Evolutionary conservation across 23 tunicate species (phyloP).

Genomic region (Styela clava): DNA sequence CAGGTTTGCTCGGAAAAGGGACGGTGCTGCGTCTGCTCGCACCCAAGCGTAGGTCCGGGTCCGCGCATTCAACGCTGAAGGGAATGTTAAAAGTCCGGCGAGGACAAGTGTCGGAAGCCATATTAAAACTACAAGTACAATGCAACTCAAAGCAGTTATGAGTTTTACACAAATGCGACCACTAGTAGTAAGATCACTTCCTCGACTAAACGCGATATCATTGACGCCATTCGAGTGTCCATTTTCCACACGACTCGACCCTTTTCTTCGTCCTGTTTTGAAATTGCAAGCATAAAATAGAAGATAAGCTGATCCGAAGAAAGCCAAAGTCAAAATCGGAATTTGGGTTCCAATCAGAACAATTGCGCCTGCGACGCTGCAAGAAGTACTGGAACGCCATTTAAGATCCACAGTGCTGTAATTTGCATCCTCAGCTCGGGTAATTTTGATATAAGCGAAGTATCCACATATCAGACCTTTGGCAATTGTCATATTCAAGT

Average conservation of each 20-base stretch:
- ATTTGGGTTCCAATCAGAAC: slow-evolving; percentile 4
- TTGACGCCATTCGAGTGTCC: neutral
- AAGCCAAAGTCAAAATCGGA: slow-evolving; percentile 18
- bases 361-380: slow-evolving; percentile 14
- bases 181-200: neutral
- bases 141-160: neutral
- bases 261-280: neutral
- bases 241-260: too few relatives aligned
- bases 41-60: slow-evolving; percentile 25
- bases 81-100: neutral
- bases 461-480: slow-evolving; percentile 35
- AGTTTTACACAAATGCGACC: neutral
- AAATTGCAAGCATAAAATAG: neutral
- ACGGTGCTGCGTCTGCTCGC: neutral
- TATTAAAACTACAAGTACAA: neutral
- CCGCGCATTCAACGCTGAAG: neutral
- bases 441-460: slow-evolving; percentile 32
- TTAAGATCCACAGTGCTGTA: slow-evolving; percentile 1
- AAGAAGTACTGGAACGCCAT: slow-evolving; percentile 21
- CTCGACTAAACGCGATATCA: neutral
- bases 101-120: slow-evolving; percentile 1
- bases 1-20: slow-evolving; percentile 19
- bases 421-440: slow-evolving; percentile 16
- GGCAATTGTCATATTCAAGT: slow-evolving; percentile 19
- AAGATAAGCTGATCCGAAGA: slow-evolving; percentile 6